Percentiles rank a stretch among this genome's conserved stretches.
These are phyloP conservation scores for Chlorodrepanis virens DNA, from an alignment of 2,113 vertebrate species.

Conservation along the genomic window DNA sequence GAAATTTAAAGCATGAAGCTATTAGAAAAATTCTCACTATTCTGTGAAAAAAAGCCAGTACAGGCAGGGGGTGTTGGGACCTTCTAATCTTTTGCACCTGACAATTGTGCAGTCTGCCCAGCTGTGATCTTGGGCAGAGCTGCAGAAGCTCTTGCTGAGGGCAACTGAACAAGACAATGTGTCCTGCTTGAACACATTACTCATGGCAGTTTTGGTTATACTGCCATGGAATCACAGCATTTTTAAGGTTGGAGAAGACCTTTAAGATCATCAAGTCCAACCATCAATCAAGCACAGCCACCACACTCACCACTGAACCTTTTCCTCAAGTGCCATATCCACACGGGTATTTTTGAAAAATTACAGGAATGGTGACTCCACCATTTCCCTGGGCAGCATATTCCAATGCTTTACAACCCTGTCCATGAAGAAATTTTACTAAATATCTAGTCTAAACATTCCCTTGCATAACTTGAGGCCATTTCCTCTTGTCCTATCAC, in stretches of 20 bases:
- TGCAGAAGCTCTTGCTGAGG: neutral
- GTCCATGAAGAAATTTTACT: too few species aligned
- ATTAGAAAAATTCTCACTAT: neutral
- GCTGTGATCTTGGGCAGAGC: neutral
- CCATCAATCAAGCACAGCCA: too few species aligned
- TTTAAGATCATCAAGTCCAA: neutral
- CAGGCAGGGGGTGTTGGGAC: neutral
- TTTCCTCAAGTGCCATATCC: neutral
- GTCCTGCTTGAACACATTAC: rapidly evolving
- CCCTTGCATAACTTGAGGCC: too few species aligned
- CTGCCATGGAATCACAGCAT: neutral
- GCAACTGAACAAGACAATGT: rapidly evolving
- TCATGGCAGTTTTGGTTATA: neutral
- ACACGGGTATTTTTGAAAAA: rapidly evolving
- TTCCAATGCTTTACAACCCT: neutral
- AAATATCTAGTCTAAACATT: neutral
- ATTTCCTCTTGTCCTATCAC: neutral
- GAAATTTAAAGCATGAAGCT: neutral
- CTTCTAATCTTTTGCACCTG: neutral
- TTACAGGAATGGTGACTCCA: neutral
- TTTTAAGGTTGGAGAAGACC: neutral
- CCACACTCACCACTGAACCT: neutral
- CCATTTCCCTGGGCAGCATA: neutral
- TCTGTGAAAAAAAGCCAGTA: neutral
- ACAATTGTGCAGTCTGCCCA: neutral